phyloP scores from a whole-genome alignment of 1,140 invertebrate species.

The Drosophila funebris region DNA sequence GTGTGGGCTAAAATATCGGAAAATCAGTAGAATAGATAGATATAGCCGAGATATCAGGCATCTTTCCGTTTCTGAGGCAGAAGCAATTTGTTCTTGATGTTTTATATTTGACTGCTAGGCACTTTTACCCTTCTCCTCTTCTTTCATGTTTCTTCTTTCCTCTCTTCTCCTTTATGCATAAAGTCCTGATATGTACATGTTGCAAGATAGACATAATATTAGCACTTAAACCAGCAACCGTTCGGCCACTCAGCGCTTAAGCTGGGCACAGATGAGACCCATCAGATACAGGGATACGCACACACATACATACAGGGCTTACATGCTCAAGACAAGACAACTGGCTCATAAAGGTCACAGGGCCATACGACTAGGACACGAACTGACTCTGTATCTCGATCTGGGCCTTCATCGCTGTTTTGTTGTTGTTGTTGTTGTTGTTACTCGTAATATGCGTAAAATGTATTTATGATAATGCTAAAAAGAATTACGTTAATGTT shows the following conservation, averaged over 20 bases:
- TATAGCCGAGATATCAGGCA: no score
- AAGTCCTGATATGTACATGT: slow-evolving; percentile 30
- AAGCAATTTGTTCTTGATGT: no score
- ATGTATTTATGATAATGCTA: slow-evolving; percentile 83
- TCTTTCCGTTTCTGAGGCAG: no score
- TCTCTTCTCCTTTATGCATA: background rate
- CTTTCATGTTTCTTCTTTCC: no score
- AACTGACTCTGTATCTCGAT: slow-evolving; percentile 12
- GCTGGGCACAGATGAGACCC: slow-evolving; percentile 45
- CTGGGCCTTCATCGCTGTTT: background rate
- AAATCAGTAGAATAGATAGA: no score
- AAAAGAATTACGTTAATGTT: slow-evolving; percentile 82
- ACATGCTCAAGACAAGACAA: slow-evolving; percentile 14
- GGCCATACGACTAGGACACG: background rate
- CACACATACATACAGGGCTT: background rate
- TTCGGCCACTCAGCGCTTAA: slow-evolving; percentile 12
- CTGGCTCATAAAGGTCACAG: slow-evolving; percentile 21
- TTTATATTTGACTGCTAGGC: no score
- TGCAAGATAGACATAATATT: slow-evolving; percentile 51
- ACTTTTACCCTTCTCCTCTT: no score
- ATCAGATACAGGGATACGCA: slow-evolving; percentile 13
- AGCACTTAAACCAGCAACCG: slow-evolving; percentile 50
- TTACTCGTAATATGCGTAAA: slow-evolving; percentile 78
- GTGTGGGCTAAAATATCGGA: no score
- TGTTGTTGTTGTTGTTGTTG: background rate